phyloP scores from a whole-genome alignment of 2,888 invertebrate genomes.

The Hanleya hanleyi region DNA sequence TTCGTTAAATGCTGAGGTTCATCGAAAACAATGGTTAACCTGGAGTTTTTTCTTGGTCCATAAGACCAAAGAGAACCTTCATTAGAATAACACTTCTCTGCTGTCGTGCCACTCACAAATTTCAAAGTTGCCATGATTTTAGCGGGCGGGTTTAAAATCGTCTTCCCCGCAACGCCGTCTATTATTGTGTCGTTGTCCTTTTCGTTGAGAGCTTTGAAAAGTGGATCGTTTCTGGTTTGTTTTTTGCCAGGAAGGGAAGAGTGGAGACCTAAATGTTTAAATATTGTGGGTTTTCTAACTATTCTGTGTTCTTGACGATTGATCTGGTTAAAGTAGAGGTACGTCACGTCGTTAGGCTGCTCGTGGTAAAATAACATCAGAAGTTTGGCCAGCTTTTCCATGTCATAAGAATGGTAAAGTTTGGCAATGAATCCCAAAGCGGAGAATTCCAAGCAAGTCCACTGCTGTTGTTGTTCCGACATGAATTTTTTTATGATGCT shows the following conservation, averaged over 20 bases:
- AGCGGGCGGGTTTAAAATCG: neutral
- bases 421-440: conserved; percentile 59
- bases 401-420: conserved; percentile 47
- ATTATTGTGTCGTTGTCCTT: neutral
- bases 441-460: conserved; percentile 60
- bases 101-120: neutral
- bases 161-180: neutral
- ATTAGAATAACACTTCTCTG: neutral
- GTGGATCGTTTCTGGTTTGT: neutral
- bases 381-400: conserved; percentile 58
- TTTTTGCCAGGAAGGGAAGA: conserved; percentile 51
- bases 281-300: conserved; percentile 51
- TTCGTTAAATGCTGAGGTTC: neutral
- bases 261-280: conserved; percentile 53
- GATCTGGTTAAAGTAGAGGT: conserved; percentile 47
- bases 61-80: neutral
- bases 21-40: neutral
- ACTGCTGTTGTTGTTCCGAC: conserved; percentile 45
- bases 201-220: neutral
- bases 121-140: neutral
- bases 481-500: conserved; percentile 67
- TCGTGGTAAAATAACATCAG: conserved; percentile 61
- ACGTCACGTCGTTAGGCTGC: conserved; percentile 55
- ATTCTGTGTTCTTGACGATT: conserved; percentile 40
- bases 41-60: neutral